Percentiles rank a stretch among this genome's conserved stretches.
Conservation (phyloP, 2,113 vertebrate species). For the Hylia prasina region DNA sequence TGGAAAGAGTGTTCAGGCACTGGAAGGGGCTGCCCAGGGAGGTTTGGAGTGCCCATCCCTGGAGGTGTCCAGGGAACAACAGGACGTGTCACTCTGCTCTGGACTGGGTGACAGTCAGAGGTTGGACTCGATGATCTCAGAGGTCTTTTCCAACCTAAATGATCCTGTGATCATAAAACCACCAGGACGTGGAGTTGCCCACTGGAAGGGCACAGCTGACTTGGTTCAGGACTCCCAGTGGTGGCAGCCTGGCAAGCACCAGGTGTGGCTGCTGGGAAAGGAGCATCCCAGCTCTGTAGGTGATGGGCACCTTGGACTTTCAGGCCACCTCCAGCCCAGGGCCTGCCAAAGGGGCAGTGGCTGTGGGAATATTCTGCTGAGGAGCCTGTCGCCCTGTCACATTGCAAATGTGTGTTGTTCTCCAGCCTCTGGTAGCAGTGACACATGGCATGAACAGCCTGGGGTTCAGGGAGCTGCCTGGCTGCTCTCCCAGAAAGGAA, state of each 20-base stretch:
- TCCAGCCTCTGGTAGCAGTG: background rate
- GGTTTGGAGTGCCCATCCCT: background rate
- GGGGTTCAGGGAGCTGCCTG: background rate
- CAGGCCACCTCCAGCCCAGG: background rate
- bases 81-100: background rate
- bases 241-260: background rate
- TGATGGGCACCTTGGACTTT: background rate
- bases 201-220: background rate
- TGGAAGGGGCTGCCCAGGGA: background rate
- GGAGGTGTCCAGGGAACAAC: rapidly evolving
- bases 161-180: background rate
- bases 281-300: background rate
- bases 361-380: rapidly evolving
- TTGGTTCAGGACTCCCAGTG: background rate
- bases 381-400: background rate
- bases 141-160: background rate
- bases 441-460: rapidly evolving
- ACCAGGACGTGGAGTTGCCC: background rate
- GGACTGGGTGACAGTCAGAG: background rate
- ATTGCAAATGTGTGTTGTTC: rapidly evolving
- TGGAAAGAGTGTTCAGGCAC: rapidly evolving
- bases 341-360: background rate
- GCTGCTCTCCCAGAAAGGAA: background rate
- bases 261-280: background rate
- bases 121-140: background rate